Base-by-base conservation (phyloP, 2,113 vertebrate genomes). In the Oxygymnocypris stewartii region DNA sequence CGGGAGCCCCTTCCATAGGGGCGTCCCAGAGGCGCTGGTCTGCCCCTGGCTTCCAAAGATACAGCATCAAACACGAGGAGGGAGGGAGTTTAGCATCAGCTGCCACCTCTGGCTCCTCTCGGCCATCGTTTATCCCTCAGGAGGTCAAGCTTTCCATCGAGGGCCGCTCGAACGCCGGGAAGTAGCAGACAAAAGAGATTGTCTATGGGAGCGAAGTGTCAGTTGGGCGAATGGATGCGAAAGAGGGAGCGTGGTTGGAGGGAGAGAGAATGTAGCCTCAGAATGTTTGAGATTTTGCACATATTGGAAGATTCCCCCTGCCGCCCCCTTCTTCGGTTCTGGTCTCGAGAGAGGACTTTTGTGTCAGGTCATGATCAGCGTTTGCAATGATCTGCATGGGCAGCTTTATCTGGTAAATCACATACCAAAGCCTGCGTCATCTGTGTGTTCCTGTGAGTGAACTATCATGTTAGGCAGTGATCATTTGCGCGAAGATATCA, bases 91-190 rank as follows among this genome's bases (percentile, higher is more conserved):
- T 91, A 80, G 93, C 94, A 20, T 92, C 95, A 7, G 91, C 96
- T 90, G 93, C 94, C 49, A 84, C 95, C 79, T 92, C 94, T 4
- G 81, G 91, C 89, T 92, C 93, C 90, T 94, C 96, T 13, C 94
- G 97, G 85, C 98, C 96, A 87, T 97, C 97, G 71, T 99, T 99
- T 91, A 98, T 99, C 93, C 96, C 98, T 90, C 98, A 99, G 93
- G 98, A 99, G 96, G 97, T 99, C 86, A 99, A 99, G 92, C 93
- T 99, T 93, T 99, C 97, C 88, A 99, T 99, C 0, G 98, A 99
- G 94, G 98, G 98, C 87, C 97, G 98, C 90, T 99, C 98, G 7
- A 99, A 99, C 90, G 97, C 98, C 89, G 98, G 98, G 92, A 99
- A 99, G 88, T 99, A 97, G 97, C 94, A 92, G 91, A 90, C 90